These are phyloP conservation scores for Tenualosa thibaudeaui DNA, from an alignment of 2,797 vertebrate genomes.

Conservation along the genomic window DNA sequence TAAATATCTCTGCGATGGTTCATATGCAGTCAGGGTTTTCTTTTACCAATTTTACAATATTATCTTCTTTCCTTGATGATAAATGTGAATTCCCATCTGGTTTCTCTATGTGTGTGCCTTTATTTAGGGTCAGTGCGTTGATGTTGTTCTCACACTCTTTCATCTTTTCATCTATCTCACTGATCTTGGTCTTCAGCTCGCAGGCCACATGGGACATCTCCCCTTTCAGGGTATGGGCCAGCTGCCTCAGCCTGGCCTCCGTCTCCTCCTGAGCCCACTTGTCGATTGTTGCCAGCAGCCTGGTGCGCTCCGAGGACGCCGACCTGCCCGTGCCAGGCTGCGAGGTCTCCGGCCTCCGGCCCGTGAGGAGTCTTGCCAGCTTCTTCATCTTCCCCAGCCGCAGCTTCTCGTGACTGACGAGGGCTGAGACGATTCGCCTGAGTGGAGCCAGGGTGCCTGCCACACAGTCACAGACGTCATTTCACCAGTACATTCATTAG, in stretches of 20 bases:
- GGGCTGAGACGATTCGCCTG: conserved; percentile 46
- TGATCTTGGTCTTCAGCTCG: conserved; percentile 47
- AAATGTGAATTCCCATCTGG: too few relatives aligned
- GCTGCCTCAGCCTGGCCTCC: conserved; percentile 43
- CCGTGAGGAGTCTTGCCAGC: conserved; percentile 40
- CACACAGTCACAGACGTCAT: not conserved
- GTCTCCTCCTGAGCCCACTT: conserved; percentile 51
- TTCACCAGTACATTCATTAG: not conserved
- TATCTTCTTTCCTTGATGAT: too few relatives aligned
- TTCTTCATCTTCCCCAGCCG: conserved; percentile 47
- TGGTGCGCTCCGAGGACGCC: conserved; percentile 41
- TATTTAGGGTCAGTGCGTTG: not conserved
- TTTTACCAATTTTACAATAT: too few relatives aligned
- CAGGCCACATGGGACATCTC: conserved; percentile 31
- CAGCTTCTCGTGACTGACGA: conserved; percentile 51
- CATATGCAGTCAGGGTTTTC: too few relatives aligned
- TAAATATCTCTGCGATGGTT: too few relatives aligned
- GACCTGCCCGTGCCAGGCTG: not conserved
- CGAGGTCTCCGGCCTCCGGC: not conserved
- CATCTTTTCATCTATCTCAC: conserved; percentile 36
- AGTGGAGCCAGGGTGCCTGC: conserved; percentile 47
- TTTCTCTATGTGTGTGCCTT: not conserved
- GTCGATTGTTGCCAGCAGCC: not conserved
- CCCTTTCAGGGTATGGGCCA: conserved; percentile 53
- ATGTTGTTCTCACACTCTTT: not conserved